Evolutionary conservation across 2,888 invertebrate species (phyloP), one percentile per base, ranked within the genome.

Genomic region (Tanytarsus gracilentus): DNA sequence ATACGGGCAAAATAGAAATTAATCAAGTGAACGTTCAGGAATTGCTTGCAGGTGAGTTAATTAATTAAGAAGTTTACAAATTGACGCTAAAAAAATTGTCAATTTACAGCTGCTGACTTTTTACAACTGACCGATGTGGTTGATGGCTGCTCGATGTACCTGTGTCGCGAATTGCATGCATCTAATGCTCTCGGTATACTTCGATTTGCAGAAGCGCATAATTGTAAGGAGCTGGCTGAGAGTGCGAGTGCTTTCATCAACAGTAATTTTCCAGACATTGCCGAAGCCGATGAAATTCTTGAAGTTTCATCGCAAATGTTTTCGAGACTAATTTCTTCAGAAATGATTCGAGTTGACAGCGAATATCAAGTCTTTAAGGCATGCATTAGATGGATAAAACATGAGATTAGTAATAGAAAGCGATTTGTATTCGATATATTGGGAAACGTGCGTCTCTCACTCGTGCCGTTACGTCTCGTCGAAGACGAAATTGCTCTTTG

Each of bases 81-180:
- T n/a, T n/a, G n/a, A n/a, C n/a, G n/a, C n/a, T n/a, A n/a, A n/a
- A n/a, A n/a, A n/a, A n/a, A n/a, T n/a, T n/a, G n/a, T n/a, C n/a
- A n/a, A n/a, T n/a, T n/a, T n/a, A n/a, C n/a, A 64, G 90, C 92
- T 48, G 91, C 93, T 44, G 93, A 94, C 72, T 94, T 95, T 93
- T 75, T 95, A 62, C 87, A 91, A 71, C 75, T 95, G 50, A 80
- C 84, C 65, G 92, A 92, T 72, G 82, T 87, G 39, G 87, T 94
- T 14, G 79, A 82, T 59, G 86, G 86, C 6, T 94, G 94, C 71
- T 86, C 89, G 62, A 84, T 86, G 69, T 94, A 87, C 72, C 77
- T 95, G 59, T 85, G 85, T 66, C 82, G 86, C 66, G 90, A 93
- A 75, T 76, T 95, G 62, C 87, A 92, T 74, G 83, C 86, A 51